Conservation (phyloP, 2,888 invertebrate species). For the Fabriciana adippe region DNA sequence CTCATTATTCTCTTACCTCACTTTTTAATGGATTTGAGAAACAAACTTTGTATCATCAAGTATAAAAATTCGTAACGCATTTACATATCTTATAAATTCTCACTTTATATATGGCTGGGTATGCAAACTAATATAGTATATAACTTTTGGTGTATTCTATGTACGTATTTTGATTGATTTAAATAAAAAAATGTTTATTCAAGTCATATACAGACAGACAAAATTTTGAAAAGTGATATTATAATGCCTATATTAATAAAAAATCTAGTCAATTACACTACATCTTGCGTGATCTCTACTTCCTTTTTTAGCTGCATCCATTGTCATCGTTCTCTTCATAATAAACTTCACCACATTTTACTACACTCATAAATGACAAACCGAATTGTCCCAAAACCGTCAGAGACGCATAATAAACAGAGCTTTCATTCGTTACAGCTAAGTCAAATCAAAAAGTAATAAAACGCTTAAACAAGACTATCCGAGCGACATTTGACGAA, state of each 20-base stretch:
- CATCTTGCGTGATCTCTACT: too few species aligned
- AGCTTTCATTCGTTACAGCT: slow-evolving; percentile 25
- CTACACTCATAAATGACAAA: slow-evolving; percentile 13
- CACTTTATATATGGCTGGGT: too few species aligned
- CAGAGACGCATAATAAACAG: slow-evolving; percentile 4
- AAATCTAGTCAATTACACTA: too few species aligned
- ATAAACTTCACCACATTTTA: slow-evolving; percentile 6
- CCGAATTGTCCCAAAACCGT: slow-evolving; percentile 2
- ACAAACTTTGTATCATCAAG: not conserved
- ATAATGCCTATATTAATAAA: too few species aligned
- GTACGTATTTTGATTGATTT: not conserved
- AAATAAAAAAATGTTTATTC: not conserved
- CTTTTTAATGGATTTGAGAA: too few species aligned
- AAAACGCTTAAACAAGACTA: slow-evolving; percentile 24
- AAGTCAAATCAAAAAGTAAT: slow-evolving; percentile 33
- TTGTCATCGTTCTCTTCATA: not conserved
- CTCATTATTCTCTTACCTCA: not conserved
- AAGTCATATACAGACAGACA: too few species aligned
- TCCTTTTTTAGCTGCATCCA: not conserved
- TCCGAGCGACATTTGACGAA: slow-evolving; percentile 26
- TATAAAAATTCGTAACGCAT: not conserved
- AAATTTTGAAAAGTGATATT: too few species aligned
- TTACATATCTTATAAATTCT: not conserved
- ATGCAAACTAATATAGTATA: too few species aligned
- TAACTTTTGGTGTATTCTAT: not conserved